Evolutionary conservation across 2,888 invertebrate genomes (phyloP).

Genomic region (Rhamnusium bicolor): DNA sequence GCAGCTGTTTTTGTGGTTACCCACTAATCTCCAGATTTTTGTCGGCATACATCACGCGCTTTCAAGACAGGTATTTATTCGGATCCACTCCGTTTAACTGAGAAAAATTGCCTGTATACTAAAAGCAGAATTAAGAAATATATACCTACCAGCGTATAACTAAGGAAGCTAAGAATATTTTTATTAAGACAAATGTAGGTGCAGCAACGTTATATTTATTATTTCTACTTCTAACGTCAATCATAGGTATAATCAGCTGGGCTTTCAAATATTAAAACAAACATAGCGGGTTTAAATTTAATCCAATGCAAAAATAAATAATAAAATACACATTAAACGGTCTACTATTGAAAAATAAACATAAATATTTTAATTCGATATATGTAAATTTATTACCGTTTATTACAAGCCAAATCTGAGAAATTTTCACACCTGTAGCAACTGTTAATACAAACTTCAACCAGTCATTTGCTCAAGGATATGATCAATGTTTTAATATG

Average conservation of each 20-base stretch:
- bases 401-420: not conserved
- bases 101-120: conserved; percentile 28
- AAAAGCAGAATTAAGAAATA: conserved; percentile 16
- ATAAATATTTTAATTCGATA: not conserved
- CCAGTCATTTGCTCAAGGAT: too few species aligned
- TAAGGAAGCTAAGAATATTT: not conserved
- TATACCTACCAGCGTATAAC: not conserved
- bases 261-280: not conserved
- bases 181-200: not conserved
- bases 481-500: too few species aligned
- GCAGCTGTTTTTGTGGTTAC: conserved; percentile 41
- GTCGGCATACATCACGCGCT: conserved; percentile 36
- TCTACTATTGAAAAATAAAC: not conserved
- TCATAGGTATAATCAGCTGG: not conserved
- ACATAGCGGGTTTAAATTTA: conserved; percentile 5
- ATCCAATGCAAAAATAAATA: conserved; percentile 3
- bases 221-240: not conserved
- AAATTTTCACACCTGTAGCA: not conserved
- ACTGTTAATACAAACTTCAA: too few species aligned
- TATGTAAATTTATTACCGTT: not conserved
- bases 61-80: conserved; percentile 24
- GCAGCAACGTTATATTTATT: conserved; percentile 4
- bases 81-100: conserved; percentile 21
- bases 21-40: conserved; percentile 40
- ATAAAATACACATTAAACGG: not conserved